Evolutionary conservation across 2,113 vertebrate genomes (phyloP).

Genomic region (rat (Rattus norvegicus)): DNA sequence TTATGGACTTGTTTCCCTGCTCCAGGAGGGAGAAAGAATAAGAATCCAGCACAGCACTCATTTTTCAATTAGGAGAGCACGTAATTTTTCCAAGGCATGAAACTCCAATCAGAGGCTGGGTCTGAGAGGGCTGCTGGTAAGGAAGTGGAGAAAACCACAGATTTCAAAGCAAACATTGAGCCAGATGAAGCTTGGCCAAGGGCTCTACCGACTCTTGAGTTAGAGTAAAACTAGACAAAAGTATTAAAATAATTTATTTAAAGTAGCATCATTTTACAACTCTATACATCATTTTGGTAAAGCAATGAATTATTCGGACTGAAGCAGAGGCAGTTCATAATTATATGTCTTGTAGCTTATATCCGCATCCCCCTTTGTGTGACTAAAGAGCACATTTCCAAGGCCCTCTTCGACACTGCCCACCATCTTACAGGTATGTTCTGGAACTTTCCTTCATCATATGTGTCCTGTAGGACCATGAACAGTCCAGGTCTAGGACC

Average conservation of each 20-base stretch:
- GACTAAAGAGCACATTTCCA: not conserved
- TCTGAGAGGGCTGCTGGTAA: not conserved
- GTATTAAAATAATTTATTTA: not conserved
- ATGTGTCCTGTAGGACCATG: not conserved
- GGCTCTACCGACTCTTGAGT: not conserved
- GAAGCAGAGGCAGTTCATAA: not conserved
- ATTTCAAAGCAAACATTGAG: not conserved
- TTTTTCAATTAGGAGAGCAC: not conserved
- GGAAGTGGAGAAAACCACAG: not conserved
- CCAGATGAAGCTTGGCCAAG: not conserved
- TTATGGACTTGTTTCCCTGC: not conserved
- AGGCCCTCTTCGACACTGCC: not conserved
- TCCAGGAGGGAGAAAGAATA: too few species aligned
- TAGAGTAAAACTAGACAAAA: not conserved
- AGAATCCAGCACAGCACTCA: not conserved
- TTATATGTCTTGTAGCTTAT: not conserved
- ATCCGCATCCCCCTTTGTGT: not conserved
- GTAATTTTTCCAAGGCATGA: not conserved
- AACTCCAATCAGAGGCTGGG: not conserved
- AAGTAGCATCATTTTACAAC: not conserved
- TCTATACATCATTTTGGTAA: not conserved
- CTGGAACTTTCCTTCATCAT: not conserved
- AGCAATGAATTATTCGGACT: not conserved
- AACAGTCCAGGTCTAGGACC: not conserved
- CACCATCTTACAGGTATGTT: not conserved